A percentile compares a stretch with the other conserved stretches of the same genome.
Evolutionary conservation across 2,888 invertebrate genomes (phyloP).

Genomic region (Megalurothrips usitatus): DNA sequence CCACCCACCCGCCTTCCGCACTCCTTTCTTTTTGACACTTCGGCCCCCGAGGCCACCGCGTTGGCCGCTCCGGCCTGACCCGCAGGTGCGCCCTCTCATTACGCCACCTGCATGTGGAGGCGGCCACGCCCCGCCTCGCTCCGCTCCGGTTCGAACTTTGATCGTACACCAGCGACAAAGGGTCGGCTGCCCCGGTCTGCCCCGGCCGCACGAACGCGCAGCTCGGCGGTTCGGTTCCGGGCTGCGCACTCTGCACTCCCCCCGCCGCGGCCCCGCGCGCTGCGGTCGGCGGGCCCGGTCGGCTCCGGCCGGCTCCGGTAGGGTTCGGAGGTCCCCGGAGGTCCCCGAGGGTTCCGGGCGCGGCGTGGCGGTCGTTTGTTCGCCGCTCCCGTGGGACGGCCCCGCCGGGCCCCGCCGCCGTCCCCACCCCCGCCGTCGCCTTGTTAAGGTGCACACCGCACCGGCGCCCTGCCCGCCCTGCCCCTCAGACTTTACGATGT

Average conservation of each 20-base stretch:
- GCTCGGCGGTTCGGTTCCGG: background rate
- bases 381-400: background rate
- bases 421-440: background rate
- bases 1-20: no score
- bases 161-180: no score
- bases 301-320: background rate
- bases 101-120: no score
- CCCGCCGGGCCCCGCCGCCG: background rate
- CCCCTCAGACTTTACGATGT: constrained; percentile 11
- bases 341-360: background rate
- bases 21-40: no score
- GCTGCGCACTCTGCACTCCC: no score
- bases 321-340: background rate
- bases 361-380: background rate
- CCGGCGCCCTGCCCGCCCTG: constrained; percentile 1
- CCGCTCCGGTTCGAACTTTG: no score
- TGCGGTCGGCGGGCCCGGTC: background rate
- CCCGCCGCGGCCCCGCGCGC: background rate
- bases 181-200: no score
- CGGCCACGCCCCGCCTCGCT: no score
- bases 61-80: no score
- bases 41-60: no score
- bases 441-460: constrained; percentile 9
- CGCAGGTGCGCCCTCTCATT: no score
- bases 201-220: no score